A percentile compares a stretch with the other conserved stretches of the same genome.
Evolutionary conservation across 2,888 invertebrate genomes (phyloP).

Genomic region (Digitonthophagus gazella): DNA sequence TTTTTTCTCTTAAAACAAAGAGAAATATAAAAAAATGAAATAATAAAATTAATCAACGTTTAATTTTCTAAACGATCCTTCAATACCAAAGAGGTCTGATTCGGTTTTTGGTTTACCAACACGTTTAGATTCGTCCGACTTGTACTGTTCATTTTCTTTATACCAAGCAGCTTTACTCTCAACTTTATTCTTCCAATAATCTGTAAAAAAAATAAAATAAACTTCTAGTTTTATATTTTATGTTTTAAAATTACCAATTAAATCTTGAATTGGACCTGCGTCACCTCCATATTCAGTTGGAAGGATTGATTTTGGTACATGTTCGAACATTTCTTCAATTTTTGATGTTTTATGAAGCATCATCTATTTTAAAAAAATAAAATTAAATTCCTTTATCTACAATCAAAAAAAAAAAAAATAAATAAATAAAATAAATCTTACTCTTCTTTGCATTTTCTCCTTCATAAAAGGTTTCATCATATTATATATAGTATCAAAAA

Average conservation of each 20-base stretch:
- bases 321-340: slow-evolving; percentile 57
- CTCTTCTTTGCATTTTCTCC: slow-evolving; percentile 50
- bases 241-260: slow-evolving; percentile 18
- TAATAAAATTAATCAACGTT: slow-evolving; percentile 32
- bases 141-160: slow-evolving; percentile 52
- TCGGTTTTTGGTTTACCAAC: slow-evolving; percentile 56
- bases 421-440: background rate
- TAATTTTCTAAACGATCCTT: slow-evolving; percentile 45
- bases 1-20: background rate
- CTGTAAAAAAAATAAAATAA: slow-evolving; percentile 38
- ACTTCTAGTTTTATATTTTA: background rate
- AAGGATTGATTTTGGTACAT: slow-evolving; percentile 58
- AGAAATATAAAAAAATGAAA: background rate
- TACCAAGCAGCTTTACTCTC: slow-evolving; percentile 55
- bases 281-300: slow-evolving; percentile 68
- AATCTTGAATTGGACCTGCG: slow-evolving; percentile 55
- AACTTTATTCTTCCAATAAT: slow-evolving; percentile 56
- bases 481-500: slow-evolving; percentile 59
- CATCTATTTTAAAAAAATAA: slow-evolving; percentile 48
- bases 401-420: background rate
- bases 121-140: slow-evolving; percentile 55
- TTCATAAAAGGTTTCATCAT: slow-evolving; percentile 60
- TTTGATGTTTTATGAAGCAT: slow-evolving; percentile 52
- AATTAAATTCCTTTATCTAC: background rate
- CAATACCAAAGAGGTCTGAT: slow-evolving; percentile 56